Conservation (phyloP, 2,888 invertebrate genomes). For the Microplitis deprimator region DNA sequence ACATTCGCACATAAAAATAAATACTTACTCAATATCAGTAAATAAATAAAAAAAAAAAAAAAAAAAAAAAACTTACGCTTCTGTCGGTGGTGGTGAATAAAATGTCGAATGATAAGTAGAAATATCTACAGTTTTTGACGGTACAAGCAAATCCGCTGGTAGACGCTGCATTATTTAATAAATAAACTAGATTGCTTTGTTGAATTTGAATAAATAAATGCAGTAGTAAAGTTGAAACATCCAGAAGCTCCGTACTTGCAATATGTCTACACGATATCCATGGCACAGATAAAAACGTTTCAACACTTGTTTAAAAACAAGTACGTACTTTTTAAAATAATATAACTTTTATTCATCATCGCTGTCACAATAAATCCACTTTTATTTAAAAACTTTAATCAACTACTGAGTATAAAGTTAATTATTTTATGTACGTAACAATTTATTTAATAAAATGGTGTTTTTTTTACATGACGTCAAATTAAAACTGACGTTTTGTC, state of each 20-base stretch:
- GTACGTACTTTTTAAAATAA: not conserved
- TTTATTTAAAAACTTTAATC: not conserved
- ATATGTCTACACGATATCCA: slow-evolving; percentile 34
- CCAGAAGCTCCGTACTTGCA: not conserved
- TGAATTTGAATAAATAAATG: slow-evolving; percentile 12
- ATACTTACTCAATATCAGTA: no score
- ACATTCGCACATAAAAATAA: no score
- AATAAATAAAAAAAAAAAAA: not conserved
- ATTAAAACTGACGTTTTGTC: no score
- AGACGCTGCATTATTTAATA: slow-evolving; percentile 62
- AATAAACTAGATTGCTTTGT: not conserved
- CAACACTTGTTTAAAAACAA: not conserved
- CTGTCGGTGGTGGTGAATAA: slow-evolving; percentile 69
- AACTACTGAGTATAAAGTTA: not conserved
- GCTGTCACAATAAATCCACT: not conserved
- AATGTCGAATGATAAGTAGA: slow-evolving; percentile 66
- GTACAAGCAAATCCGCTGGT: slow-evolving; percentile 59
- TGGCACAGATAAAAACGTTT: slow-evolving; percentile 7
- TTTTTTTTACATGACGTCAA: no score
- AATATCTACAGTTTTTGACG: slow-evolving; percentile 65
- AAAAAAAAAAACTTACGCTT: slow-evolving; percentile 64
- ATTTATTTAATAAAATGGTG: not conserved
- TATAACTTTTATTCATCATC: not conserved
- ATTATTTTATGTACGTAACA: not conserved
- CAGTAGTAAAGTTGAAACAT: not conserved